Base-by-base conservation (phyloP, 2,888 invertebrate species). In the Melanchra persicariae region DNA sequence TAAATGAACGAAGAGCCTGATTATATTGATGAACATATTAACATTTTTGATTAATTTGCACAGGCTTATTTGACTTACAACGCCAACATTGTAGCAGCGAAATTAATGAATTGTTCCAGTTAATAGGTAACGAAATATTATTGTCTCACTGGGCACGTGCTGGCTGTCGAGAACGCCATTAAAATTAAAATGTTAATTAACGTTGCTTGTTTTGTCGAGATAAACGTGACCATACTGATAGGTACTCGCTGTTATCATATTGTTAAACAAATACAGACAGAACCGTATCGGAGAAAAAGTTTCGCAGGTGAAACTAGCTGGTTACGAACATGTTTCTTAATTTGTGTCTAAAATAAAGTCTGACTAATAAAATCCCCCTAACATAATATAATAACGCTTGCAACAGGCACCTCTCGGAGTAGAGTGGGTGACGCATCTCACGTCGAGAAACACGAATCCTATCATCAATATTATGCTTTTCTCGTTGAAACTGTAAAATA, bases 131-230 rank as follows among this genome's bases (percentile, higher is more conserved):
- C 55, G 37, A 67, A 71, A 61, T 57, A 82, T 58, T 61, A 62
- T 70, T 70, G 59, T 52, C 60, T 45, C 66, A 52, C 10, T 3
- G 57, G 34, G 63, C 79, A 58, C 64, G 67, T 19, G 37, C 37
- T 17, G 17, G 54, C 24, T 49, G 52, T 26, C 19, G 30, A n/a
- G n/a, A 64, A 49, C 12, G n/a, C 43, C 45, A 47, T 57, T 40
- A 10, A 76, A 65, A 72, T 78, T 43, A 61, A 77, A 78, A 78
- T 58, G 22, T 72, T 73, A 72, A 82, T 63, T 62, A 64, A 72
- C 51, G n/a, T 52, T 43, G 37, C 30, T 43, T 77, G 40, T 45
- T 67, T 40, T 45, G 37, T 40, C 22, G 22, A 76, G 62, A 66
- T 64, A 67, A 63, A 67, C 74, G 43, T 72, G 64, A 64, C 52